Conservation (phyloP, 2,888 invertebrate genomes). For the Drosophila mulleri region DNA sequence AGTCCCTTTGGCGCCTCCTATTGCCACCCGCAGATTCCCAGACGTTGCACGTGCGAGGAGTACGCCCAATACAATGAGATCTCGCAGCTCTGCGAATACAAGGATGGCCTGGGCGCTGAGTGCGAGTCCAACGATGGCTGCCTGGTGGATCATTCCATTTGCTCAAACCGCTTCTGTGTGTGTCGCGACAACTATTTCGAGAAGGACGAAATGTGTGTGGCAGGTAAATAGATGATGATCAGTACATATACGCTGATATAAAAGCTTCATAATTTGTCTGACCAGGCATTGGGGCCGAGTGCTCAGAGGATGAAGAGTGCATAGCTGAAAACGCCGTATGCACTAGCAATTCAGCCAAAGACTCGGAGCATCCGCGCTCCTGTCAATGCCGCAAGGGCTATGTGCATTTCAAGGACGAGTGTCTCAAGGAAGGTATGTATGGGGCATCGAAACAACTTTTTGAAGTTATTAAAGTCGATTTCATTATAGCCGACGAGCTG, state of each 20-base stretch:
- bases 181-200: slow-evolving; percentile 78
- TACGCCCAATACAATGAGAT: slow-evolving; percentile 82
- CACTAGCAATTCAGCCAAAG: slow-evolving; percentile 56
- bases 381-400: slow-evolving; percentile 84
- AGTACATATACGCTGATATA: background rate
- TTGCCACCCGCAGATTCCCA: slow-evolving; percentile 74
- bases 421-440: slow-evolving; percentile 81
- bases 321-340: slow-evolving; percentile 75
- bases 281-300: slow-evolving; percentile 79
- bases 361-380: slow-evolving; percentile 65
- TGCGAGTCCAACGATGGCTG: slow-evolving; percentile 81
- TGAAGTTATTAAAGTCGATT: background rate
- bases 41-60: slow-evolving; percentile 83
- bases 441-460: accelerated
- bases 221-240: slow-evolving; percentile 60
- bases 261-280: background rate
- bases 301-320: slow-evolving; percentile 79
- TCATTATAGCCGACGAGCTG: slow-evolving; percentile 73
- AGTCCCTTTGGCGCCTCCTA: slow-evolving; percentile 84
- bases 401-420: slow-evolving; percentile 83
- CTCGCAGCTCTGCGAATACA: slow-evolving; percentile 81
- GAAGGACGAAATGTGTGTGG: slow-evolving; percentile 72
- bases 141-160: slow-evolving; percentile 78
- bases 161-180: slow-evolving; percentile 80
- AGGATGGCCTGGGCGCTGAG: slow-evolving; percentile 80